phyloP scores from a whole-genome alignment of 35 echinoderm and acorn worm species.

The Heliocidaris erythrogramma region DNA sequence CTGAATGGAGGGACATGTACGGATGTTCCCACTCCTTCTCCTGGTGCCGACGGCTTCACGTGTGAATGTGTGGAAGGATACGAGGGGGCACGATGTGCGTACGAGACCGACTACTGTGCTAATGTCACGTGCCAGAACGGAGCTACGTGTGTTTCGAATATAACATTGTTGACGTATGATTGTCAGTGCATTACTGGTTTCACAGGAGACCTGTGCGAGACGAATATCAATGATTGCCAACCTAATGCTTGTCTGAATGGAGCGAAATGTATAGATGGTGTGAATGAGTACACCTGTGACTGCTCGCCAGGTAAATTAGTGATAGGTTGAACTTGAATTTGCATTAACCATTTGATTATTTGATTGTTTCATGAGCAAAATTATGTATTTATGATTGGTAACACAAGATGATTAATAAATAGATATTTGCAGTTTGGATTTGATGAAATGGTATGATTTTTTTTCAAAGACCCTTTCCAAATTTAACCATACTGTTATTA shows the following conservation, averaged over 20 bases:
- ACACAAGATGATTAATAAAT: no score
- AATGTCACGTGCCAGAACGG: constrained; percentile 53
- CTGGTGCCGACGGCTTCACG: constrained; percentile 34
- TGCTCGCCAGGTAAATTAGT: constrained; percentile 68
- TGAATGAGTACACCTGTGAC: constrained; percentile 66
- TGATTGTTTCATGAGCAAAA: no score
- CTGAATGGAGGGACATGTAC: constrained; percentile 50
- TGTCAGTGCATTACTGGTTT: constrained; percentile 75
- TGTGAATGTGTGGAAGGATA: constrained; percentile 74
- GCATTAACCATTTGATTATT: no score
- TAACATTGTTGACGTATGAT: constrained; percentile 29
- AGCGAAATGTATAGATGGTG: constrained; percentile 63
- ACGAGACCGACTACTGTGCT: constrained; percentile 79
- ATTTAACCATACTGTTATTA: no score
- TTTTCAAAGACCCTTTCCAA: no score
- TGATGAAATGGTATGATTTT: no score
- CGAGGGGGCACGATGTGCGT: constrained; percentile 66
- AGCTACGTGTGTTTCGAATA: constrained; percentile 58
- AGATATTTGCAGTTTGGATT: no score
- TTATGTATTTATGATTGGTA: no score
- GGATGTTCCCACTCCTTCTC: neutral
- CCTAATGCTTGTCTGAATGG: constrained; percentile 65
- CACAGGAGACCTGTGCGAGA: constrained; percentile 64
- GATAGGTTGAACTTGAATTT: no score
- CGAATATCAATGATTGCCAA: constrained; percentile 73